Conservation (phyloP, 1,140 invertebrate species). For the Ooceraea biroi region DNA sequence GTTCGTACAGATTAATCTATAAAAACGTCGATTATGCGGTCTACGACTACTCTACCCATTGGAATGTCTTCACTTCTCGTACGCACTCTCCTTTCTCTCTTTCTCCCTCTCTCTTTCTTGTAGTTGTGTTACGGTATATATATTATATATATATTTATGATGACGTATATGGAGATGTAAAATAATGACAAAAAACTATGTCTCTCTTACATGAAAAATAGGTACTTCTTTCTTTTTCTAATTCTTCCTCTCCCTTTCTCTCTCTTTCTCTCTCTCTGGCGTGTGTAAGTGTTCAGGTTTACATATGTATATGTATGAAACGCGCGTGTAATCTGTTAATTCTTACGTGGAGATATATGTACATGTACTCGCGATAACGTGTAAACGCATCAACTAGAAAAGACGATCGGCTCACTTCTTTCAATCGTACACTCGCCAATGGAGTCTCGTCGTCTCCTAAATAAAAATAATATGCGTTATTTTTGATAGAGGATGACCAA, state of each 20-base stretch:
- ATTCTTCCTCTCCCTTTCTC: slow-evolving; percentile 52
- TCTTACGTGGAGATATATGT: slow-evolving; percentile 65
- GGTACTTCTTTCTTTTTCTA: slow-evolving; percentile 75
- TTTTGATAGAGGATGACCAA: slow-evolving; percentile 29
- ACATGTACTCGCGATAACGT: slow-evolving; percentile 52
- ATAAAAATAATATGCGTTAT: slow-evolving; percentile 42
- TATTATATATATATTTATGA: slow-evolving; percentile 59
- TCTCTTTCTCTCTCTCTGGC: slow-evolving; percentile 70
- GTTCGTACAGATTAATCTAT: slow-evolving; percentile 72
- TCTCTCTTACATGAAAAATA: slow-evolving; percentile 83
- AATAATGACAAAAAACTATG: slow-evolving; percentile 83
- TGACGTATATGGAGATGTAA: slow-evolving; percentile 76
- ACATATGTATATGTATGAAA: slow-evolving; percentile 73
- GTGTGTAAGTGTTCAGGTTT: slow-evolving; percentile 68
- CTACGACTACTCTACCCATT: slow-evolving; percentile 71
- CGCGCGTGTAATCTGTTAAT: slow-evolving; percentile 58
- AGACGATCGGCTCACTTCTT: slow-evolving; percentile 48
- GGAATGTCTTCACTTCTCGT: slow-evolving; percentile 33
- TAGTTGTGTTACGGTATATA: slow-evolving; percentile 59
- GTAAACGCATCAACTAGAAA: slow-evolving; percentile 46
- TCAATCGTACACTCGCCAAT: slow-evolving; percentile 6
- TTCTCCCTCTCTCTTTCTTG: slow-evolving; percentile 50
- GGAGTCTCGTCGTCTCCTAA: not conserved
- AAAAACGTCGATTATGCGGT: slow-evolving; percentile 71
- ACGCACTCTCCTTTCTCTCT: slow-evolving; percentile 59